A percentile compares a stretch with the other conserved stretches of the same genome.
These are phyloP conservation scores for Nixonia krombeini DNA, from an alignment of 1,140 invertebrate species.

Conservation along the genomic window DNA sequence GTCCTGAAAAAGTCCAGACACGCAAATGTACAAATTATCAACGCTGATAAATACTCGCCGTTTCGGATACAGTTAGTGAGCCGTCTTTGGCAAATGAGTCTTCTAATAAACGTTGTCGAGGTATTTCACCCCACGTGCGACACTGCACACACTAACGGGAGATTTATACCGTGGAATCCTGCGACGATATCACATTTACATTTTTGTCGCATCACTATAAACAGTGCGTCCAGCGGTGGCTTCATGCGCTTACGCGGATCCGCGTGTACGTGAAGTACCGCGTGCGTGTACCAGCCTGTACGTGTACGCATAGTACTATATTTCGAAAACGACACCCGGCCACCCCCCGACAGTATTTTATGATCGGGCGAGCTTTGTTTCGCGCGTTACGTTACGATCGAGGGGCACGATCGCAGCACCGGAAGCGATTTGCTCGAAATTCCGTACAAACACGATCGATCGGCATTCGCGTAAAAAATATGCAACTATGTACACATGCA, in stretches of 20 bases:
- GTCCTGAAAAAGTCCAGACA: too few species aligned
- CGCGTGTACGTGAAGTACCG: constrained; percentile 3
- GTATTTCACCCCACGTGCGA: constrained; percentile 54
- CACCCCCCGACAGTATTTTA: constrained; percentile 53
- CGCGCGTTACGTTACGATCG: constrained; percentile 49
- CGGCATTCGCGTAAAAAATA: constrained; percentile 9
- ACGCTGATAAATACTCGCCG: neutral
- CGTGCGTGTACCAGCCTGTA: too few species aligned
- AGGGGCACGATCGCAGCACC: constrained; percentile 22
- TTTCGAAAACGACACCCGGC: constrained; percentile 40
- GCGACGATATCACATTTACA: constrained; percentile 70
- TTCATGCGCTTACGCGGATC: constrained; percentile 11
- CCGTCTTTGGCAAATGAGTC: constrained; percentile 20
- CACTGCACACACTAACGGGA: constrained; percentile 67
- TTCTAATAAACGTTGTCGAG: constrained; percentile 63
- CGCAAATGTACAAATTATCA: neutral
- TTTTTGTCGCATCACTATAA: constrained; percentile 72
- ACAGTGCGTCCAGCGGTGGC: constrained; percentile 44
- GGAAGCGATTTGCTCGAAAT: constrained; percentile 49
- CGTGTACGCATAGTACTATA: constrained; percentile 30
- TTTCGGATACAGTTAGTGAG: neutral
- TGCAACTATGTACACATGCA: constrained; percentile 12
- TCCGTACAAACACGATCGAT: constrained; percentile 24
- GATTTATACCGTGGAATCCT: constrained; percentile 68
- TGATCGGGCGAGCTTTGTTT: constrained; percentile 60